Base-by-base conservation (phyloP, 1,140 invertebrate species). In the Saccostrea cuccullata region DNA sequence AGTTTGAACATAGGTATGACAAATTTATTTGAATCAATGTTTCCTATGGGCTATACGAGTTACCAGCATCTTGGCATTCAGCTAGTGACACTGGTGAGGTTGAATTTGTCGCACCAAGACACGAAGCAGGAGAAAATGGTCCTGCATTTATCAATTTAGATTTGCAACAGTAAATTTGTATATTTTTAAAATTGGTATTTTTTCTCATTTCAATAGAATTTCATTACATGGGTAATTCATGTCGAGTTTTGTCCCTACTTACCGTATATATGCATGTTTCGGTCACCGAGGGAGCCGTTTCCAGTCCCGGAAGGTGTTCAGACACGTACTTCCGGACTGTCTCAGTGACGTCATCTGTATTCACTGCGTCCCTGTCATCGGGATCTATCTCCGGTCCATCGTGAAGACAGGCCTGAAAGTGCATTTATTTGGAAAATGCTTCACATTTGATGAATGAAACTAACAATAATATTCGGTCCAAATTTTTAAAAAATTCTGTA, bases 191-290 rank as follows among this genome's bases (percentile, higher is more conserved):
- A 8, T 47, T 6, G 47, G 6, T 47, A 47, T 47, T 1, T 47
- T 47, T 47, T 47, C 47, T 47, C 47, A 47, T 47, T 47, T 47
- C 47, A 47, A 47, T 47, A 9, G 47, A 2, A 47, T 47, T 47
- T 47, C 9, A 47, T 47, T 47, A n/a, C n/a, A n/a, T n/a, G n/a
- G n/a, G n/a, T n/a, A 47, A 47, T 47, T 47, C 6, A 9, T 36
- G 30, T 36, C 30, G 30, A 36, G 1, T 36, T 36, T 36, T 47
- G 47, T 15, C 26, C 17, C 15, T 40, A 88, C 89, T 91, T 90
- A 95, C 94, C 26, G 94, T 94, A 77, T 94, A 95, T 1, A 94
- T 94, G 86, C 94, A 95, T 1, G 89, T 90, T 87, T 94, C 94
- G 9, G 85, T 86, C 11, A 94, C 91, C 20, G 82, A 85, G 15